Percentiles rank a stretch among this genome's conserved stretches.
phyloP scores from a whole-genome alignment of 1,140 invertebrate genomes.

The Temnothorax longispinosus region DNA sequence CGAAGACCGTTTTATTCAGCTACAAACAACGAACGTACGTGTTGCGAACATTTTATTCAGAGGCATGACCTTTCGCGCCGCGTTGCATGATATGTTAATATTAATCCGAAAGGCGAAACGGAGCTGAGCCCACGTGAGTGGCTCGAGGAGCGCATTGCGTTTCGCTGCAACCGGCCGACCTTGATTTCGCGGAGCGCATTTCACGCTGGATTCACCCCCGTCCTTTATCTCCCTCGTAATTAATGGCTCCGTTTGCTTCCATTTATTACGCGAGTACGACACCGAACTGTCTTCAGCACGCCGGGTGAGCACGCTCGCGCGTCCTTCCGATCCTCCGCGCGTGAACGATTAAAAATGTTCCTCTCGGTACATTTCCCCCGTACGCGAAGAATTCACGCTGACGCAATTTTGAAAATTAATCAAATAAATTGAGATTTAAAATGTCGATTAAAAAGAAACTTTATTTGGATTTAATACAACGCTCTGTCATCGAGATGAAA shows the following conservation, averaged over 20 bases:
- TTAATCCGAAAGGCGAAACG: conserved; percentile 42
- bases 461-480: neutral
- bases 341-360: conserved; percentile 17
- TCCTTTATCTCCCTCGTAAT: conserved; percentile 41
- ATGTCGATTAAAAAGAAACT: neutral
- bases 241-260: conserved; percentile 40
- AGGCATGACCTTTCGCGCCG: neutral
- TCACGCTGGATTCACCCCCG: conserved; percentile 50
- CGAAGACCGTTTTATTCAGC: neutral
- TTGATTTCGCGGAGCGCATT: conserved; percentile 46
- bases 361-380: neutral
- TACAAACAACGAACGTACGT: neutral
- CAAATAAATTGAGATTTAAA: too few species aligned
- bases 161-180: conserved; percentile 38
- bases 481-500: neutral
- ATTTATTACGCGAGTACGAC: conserved; percentile 51
- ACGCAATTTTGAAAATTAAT: neutral
- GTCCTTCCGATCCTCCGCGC: neutral
- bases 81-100: conserved; percentile 27
- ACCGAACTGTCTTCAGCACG: conserved; percentile 17
- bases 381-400: too few species aligned
- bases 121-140: neutral
- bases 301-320: neutral
- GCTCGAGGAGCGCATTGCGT: neutral
- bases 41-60: neutral